Evolutionary conservation across 2,888 invertebrate species (phyloP).

Genomic region (Lagria hirta): DNA sequence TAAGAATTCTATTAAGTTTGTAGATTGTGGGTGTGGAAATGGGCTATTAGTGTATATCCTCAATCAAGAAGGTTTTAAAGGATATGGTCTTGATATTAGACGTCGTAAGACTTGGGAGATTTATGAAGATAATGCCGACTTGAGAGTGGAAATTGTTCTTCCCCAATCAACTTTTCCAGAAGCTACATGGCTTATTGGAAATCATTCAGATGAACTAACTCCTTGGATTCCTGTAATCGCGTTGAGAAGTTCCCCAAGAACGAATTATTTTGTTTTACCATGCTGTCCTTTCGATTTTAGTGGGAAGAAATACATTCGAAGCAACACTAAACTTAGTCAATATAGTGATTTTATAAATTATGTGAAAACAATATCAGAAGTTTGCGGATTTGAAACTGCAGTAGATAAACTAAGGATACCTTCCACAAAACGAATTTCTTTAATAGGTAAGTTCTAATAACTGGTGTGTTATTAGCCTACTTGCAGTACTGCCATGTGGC

Average conservation of each 20-base stretch:
- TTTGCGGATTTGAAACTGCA: conserved; percentile 72
- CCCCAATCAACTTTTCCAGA: conserved; percentile 67
- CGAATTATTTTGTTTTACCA: conserved; percentile 87
- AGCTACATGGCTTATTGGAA: conserved; percentile 94
- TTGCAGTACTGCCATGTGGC: too few relatives aligned
- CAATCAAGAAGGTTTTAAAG: conserved; percentile 77
- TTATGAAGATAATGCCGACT: conserved; percentile 64
- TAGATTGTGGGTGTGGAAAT: conserved; percentile 97
- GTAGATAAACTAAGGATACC: conserved; percentile 91
- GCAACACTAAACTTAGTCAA: conserved; percentile 69
- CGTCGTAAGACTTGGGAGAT: conserved; percentile 86
- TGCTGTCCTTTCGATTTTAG: conserved; percentile 94
- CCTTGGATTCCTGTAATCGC: conserved; percentile 97
- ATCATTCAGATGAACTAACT: conserved; percentile 98
- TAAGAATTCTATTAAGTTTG: conserved; percentile 60
- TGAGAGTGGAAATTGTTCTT: conserved; percentile 68
- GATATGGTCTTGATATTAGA: conserved; percentile 82
- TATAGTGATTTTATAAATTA: conserved; percentile 76
- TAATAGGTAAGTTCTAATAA: conserved; percentile 64
- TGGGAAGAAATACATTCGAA: conserved; percentile 77
- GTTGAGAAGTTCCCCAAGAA: conserved; percentile 70
- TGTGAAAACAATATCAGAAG: conserved; percentile 61
- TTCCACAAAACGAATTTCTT: conserved; percentile 88
- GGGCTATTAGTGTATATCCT: conserved; percentile 89
- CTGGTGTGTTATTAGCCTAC: conserved; percentile 30